phyloP scores from a whole-genome alignment of 2,888 invertebrate species.

The Sphaerolaimus hirsutus region DNA sequence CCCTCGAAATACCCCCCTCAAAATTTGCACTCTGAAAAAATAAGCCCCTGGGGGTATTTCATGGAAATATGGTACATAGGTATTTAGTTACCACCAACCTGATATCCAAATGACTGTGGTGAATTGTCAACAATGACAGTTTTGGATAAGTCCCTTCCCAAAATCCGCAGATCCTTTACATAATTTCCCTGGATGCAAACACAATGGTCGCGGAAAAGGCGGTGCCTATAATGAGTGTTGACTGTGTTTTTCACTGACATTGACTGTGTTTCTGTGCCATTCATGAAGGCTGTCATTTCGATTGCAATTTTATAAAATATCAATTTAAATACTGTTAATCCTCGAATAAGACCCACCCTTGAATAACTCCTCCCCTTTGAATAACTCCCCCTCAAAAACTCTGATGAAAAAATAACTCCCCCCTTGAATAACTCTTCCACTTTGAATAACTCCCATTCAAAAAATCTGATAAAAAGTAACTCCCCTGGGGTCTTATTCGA shows the following conservation, averaged over 20 bases:
- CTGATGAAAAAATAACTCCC: too few relatives aligned
- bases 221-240: conserved; percentile 34
- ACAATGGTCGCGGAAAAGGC: conserved; percentile 80
- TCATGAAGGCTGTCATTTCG: too few relatives aligned
- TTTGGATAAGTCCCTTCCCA: conserved; percentile 67
- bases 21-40: too few relatives aligned
- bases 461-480: too few relatives aligned
- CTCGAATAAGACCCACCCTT: background rate
- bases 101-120: conserved; percentile 67
- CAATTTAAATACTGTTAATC: background rate
- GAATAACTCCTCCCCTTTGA: background rate
- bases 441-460: too few relatives aligned
- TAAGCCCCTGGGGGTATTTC: too few relatives aligned
- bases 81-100: too few relatives aligned
- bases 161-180: conserved; percentile 72
- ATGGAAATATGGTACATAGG: too few relatives aligned
- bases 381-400: too few relatives aligned
- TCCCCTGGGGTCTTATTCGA: too few relatives aligned
- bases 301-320: background rate
- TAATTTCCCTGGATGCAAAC: conserved; percentile 83
- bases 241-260: background rate
- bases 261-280: background rate
- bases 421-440: too few relatives aligned
- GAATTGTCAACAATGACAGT: conserved; percentile 68
- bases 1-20: too few relatives aligned